Conservation (phyloP, 2,113 vertebrate genomes). For the Mesembrinibis cayennensis region DNA sequence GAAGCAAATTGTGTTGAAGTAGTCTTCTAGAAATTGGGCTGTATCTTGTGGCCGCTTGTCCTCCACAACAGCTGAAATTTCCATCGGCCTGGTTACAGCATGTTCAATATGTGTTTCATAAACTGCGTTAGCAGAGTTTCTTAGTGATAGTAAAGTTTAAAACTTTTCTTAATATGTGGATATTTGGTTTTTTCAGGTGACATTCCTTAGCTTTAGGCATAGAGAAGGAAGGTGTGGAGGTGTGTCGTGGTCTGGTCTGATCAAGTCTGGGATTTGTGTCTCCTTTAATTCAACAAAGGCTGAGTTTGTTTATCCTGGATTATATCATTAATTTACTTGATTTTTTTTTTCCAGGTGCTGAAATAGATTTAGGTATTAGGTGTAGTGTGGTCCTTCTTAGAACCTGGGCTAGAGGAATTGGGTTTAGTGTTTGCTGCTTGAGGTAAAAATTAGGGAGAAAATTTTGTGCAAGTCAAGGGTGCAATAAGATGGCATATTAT, state of each 20-base stretch:
- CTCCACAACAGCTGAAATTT: not conserved
- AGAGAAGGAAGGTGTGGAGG: too few relatives aligned
- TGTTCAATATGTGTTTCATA: fast-evolving
- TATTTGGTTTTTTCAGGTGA: not conserved
- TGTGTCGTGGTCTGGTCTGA: not conserved
- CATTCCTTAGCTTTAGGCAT: not conserved
- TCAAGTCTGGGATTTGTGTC: not conserved
- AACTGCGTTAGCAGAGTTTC: not conserved
- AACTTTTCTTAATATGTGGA: not conserved
- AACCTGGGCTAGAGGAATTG: fast-evolving
- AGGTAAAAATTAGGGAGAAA: not conserved
- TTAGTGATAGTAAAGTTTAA: not conserved
- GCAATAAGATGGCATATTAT: fast-evolving
- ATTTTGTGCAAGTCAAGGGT: not conserved
- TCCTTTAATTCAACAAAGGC: not conserved
- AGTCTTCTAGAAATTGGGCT: not conserved
- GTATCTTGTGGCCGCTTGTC: not conserved
- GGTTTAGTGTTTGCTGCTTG: not conserved
- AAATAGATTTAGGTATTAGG: too few relatives aligned
- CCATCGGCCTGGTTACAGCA: not conserved
- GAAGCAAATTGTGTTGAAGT: not conserved
- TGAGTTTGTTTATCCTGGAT: not conserved
- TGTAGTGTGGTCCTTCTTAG: fast-evolving
- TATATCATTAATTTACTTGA: not conserved
- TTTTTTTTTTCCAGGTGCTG: not conserved